Percentiles rank a stretch among this genome's conserved stretches.
Evolutionary conservation across 2,888 invertebrate genomes (phyloP).

Genomic region (Melinopterus prodromus): DNA sequence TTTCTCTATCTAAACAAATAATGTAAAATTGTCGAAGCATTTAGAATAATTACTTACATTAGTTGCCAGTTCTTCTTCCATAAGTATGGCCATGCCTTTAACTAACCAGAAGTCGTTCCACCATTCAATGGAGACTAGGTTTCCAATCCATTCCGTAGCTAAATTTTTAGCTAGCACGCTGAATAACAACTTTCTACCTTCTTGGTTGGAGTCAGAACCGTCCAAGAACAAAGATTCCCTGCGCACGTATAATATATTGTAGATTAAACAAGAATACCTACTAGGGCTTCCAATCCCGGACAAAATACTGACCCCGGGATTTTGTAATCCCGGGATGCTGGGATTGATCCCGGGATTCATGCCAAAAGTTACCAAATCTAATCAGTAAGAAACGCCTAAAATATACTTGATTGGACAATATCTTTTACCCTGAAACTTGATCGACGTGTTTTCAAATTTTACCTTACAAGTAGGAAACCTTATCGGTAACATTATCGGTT

Average conservation of each 20-base stretch:
- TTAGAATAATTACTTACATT: background rate
- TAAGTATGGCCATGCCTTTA: slow-evolving; percentile 76
- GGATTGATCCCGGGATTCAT: no score
- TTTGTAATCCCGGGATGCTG: no score
- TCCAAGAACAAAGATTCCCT: slow-evolving; percentile 46
- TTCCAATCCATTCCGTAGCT: slow-evolving; percentile 81
- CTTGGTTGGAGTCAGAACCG: slow-evolving; percentile 35
- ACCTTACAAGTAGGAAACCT: no score
- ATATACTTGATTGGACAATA: no score
- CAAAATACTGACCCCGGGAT: no score
- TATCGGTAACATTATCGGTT: no score
- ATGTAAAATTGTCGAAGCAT: background rate
- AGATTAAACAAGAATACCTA: background rate
- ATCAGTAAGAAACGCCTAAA: no score
- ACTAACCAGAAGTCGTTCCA: slow-evolving; percentile 78
- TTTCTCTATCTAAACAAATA: slow-evolving; percentile 61
- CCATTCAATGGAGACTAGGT: slow-evolving; percentile 74
- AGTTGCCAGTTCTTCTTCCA: slow-evolving; percentile 8
- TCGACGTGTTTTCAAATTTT: no score
- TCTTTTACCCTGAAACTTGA: no score
- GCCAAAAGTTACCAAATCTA: no score
- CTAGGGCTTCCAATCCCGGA: no score
- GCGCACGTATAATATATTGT: slow-evolving; percentile 39
- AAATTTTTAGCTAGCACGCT: slow-evolving; percentile 73
- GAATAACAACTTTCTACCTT: slow-evolving; percentile 63